Base-by-base conservation (phyloP, 2,888 invertebrate species). In the Fragum sueziense region DNA sequence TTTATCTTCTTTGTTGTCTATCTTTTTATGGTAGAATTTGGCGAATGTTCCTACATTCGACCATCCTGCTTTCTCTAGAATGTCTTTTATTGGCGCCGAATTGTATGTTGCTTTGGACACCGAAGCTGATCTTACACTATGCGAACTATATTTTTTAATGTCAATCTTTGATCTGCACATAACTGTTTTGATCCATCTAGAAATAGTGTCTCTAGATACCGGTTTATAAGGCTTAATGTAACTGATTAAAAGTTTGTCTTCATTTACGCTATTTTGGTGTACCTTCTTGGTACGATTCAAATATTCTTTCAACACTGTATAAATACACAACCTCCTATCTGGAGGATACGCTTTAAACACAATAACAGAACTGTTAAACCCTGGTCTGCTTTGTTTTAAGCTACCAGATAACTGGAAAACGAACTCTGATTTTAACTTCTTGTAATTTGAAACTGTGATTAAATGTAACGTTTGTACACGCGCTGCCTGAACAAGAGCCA, bases 41-140 rank as follows among this genome's bases (percentile, higher is more conserved):
- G 76, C 76, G 70, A 80, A 78, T 65, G 79, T 83, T 22, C 31
- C 34, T 4, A 61, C 79, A 69, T 69, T 80, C 1, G 73, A 70
- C 84, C 79, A 84, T 61, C 80, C 78, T 29, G 79, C 84, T 76
- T 76, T 79, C 31, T 70, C 14, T 20, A 74, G 54, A 31, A 84
- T 79, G 25, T 68, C 68, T 25, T 31, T 54, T 14, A 84, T 51
- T 22, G 78, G 84, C 1, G 76, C 80, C 9, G 61, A n/a, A 34
- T 68, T 73, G 11, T 7, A 1, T 14, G 75, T 76, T n/a, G 79
- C 74, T 57, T 79, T 84, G 20, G 76, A 79, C 20, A 51, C 47
- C 33, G 82, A 59, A 11, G 84, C 82, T 41, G 79, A 68, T 1
- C 82, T 33, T 14, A 83, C 78, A 85, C 82, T 84, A 31, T 82